A percentile compares a stretch with the other conserved stretches of the same genome.
Conservation (phyloP, 2,113 vertebrate genomes). For the Paramisgurnus dabryanus region DNA sequence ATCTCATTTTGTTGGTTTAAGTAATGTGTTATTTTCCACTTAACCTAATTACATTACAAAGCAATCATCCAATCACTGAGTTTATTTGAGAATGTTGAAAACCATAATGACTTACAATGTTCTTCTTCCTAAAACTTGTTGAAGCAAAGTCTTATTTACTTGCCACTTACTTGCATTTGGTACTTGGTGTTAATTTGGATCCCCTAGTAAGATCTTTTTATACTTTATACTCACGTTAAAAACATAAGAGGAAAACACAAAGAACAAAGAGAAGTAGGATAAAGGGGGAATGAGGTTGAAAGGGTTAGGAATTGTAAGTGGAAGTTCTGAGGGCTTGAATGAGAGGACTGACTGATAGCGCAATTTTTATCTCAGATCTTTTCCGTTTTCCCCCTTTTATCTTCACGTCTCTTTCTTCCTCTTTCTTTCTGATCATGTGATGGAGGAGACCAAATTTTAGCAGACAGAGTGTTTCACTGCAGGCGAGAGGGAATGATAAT, state of each 20-base stretch:
- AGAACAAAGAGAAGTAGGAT: conserved; percentile 33
- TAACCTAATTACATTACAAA: too few relatives aligned
- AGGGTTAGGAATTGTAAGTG: background rate
- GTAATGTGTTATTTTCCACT: too few relatives aligned
- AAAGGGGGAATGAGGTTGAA: background rate
- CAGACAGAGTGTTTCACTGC: conserved; percentile 40
- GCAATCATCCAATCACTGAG: too few relatives aligned
- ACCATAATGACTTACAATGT: too few relatives aligned
- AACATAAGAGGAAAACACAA: conserved; percentile 27
- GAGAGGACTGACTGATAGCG: conserved; percentile 18
- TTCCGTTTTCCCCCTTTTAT: background rate
- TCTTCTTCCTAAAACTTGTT: too few relatives aligned
- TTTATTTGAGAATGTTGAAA: too few relatives aligned
- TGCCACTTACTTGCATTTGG: background rate
- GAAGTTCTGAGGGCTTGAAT: conserved; percentile 5
- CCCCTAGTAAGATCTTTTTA: conserved; percentile 38
- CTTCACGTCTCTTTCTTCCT: background rate
- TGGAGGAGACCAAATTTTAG: conserved; percentile 36
- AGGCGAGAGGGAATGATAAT: conserved; percentile 46
- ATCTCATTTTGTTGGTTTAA: too few relatives aligned
- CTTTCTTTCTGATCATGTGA: conserved; percentile 18
- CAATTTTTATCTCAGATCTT: conserved; percentile 7
- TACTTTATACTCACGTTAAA: conserved; percentile 18
- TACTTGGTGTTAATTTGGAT: background rate
- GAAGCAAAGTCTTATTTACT: background rate